Base-by-base conservation (phyloP, 2,113 vertebrate species). In the Puffinus mauretanicus region DNA sequence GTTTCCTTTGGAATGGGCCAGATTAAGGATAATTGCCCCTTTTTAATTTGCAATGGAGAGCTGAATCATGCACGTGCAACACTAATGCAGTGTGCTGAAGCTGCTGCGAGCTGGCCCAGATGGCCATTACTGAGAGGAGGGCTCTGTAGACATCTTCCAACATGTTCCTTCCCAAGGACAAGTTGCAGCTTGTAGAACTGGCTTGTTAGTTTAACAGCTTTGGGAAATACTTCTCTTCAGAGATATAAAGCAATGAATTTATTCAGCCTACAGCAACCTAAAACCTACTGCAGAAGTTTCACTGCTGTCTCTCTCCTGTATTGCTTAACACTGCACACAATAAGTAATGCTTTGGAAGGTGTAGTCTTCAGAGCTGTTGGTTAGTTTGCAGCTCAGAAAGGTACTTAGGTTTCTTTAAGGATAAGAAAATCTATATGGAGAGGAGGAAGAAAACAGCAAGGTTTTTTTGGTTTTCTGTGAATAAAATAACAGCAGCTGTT, bases 181-280 rank as follows among this genome's bases (percentile, higher is more conserved):
- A 90, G 94, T 1, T 67, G 46, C 42, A 70, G 70, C 90, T 66
- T 86, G 82, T 66, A 73, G 27, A 77, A 49, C 60, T 55, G 67
- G 36, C 79, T 77, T 21, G 64, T 80, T 58, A 51, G 51, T 38
- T 93, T 86, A 92, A 95, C 54, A 92, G 79, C 82, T 78, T 51
- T 66, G 84, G 83, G 84, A 88, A 91, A 84, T 5, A 51, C 6
- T 62, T 46, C 46, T 46, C 52, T 94, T 86, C 64, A 66, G 93
- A 88, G 42, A 73, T 19, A 86, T 1, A 26, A 70, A 65, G 40
- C 42, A 76, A 82, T 61, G 32, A 65, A 82, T 86, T 92, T 86
- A 70, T 86, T 73, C 82, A 93, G 93, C 82, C 85, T 86, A 62
- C 62, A 92, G 90, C 67, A 83, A 92, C 32, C 64, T 92, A 81